Conservation (phyloP, 2,113 vertebrate genomes). For the Pteronura brasiliensis region DNA sequence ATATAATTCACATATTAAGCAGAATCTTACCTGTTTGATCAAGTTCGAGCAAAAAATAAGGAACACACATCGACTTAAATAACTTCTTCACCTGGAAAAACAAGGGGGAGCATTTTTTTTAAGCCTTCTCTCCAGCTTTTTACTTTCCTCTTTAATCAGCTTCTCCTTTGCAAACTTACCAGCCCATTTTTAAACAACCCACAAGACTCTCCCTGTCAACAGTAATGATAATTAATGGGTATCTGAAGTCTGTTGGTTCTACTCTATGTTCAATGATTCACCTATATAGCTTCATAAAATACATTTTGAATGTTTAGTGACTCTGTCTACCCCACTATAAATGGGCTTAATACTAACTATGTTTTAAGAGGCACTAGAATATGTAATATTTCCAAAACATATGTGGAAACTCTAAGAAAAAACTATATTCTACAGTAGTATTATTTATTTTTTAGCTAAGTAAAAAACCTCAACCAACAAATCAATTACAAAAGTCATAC, state of each 20-base stretch:
- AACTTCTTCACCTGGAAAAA: slow-evolving; percentile 72
- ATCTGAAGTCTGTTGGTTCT: slow-evolving; percentile 10
- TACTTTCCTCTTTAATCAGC: not conserved
- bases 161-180: not conserved
- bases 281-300: not conserved
- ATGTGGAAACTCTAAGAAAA: not conserved
- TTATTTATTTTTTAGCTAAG: not conserved
- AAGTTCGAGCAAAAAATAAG: slow-evolving; percentile 72
- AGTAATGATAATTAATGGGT: not conserved
- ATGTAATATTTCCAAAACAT: slow-evolving; percentile 47
- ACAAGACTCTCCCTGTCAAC: not conserved
- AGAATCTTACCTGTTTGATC: slow-evolving; percentile 72
- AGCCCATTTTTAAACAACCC: not conserved
- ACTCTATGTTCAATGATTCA: slow-evolving; percentile 21
- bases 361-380: not conserved
- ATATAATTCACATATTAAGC: not conserved
- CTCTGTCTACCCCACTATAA: slow-evolving; percentile 27
- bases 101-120: not conserved
- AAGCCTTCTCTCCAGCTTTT: not conserved
- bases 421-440: not conserved
- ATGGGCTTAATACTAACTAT: not conserved
- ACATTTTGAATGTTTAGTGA: slow-evolving; percentile 39
- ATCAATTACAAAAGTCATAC: not conserved
- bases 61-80: slow-evolving; percentile 61
- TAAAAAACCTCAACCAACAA: not conserved